phyloP scores from a whole-genome alignment of 2,888 invertebrate genomes.

The Ornithoptera alexandrae region DNA sequence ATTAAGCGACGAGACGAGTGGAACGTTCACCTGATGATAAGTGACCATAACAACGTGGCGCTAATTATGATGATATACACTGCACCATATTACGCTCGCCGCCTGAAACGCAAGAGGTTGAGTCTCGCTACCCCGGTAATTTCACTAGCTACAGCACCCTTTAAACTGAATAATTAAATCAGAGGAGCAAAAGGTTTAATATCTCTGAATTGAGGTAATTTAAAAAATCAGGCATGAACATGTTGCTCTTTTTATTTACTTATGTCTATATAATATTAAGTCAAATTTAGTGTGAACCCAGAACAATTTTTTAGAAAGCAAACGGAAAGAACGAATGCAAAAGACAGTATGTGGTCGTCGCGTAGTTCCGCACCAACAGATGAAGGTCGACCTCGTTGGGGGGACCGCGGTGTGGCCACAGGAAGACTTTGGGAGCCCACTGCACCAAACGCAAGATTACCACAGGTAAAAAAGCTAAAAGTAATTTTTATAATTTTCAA shows the following conservation, averaged over 20 bases:
- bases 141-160: no score
- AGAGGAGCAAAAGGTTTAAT: no score
- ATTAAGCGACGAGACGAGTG: no score
- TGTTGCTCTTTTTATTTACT: neutral
- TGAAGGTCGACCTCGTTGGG: constrained; percentile 86
- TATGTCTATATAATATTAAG: neutral
- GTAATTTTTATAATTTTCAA: neutral
- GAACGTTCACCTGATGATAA: no score
- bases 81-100: no score
- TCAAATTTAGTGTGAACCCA: neutral
- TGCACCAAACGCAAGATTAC: constrained; percentile 69
- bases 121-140: no score
- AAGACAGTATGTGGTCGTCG: constrained; percentile 62
- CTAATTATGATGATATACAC: no score
- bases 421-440: constrained; percentile 84
- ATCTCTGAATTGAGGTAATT: no score
- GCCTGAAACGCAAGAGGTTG: no score
- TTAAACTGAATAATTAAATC: no score
- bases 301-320: constrained; percentile 40
- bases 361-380: constrained; percentile 64
- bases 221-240: no score
- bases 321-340: constrained; percentile 49
- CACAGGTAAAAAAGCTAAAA: constrained; percentile 54
- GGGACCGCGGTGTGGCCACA: constrained; percentile 84
- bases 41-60: no score